Conservation (phyloP, 2,113 vertebrate genomes). For the Sebastes schlegelii region DNA sequence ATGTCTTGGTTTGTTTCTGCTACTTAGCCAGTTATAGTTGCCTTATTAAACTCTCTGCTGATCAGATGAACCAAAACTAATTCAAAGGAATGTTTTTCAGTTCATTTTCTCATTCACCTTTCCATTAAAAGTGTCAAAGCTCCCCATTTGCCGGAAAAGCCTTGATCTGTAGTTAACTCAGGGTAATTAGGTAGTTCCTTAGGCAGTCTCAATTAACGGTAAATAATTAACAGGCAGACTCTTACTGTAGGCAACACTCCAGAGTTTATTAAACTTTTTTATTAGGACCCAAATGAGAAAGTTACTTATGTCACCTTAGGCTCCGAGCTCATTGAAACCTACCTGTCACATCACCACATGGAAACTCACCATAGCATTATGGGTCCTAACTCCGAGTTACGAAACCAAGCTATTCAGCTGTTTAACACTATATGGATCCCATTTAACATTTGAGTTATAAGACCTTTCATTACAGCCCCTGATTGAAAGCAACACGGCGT, state of each 20-base stretch:
- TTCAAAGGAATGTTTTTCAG: slow-evolving; percentile 1
- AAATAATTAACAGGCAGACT: slow-evolving; percentile 41
- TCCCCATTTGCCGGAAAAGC: not conserved
- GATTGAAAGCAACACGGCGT: slow-evolving; percentile 75
- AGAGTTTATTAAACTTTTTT: slow-evolving; percentile 23
- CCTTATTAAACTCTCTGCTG: not conserved
- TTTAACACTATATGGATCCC: slow-evolving; percentile 32
- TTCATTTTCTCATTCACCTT: slow-evolving; percentile 5
- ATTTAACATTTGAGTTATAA: slow-evolving; percentile 55
- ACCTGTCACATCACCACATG: not conserved
- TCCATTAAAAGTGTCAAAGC: not conserved
- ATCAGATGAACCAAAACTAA: not conserved
- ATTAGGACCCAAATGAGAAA: slow-evolving; percentile 21
- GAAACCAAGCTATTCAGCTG: slow-evolving; percentile 26
- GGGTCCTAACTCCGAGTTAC: slow-evolving; percentile 6
- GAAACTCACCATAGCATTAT: not conserved
- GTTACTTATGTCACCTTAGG: not conserved
- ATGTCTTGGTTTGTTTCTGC: not conserved
- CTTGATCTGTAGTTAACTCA: not conserved
- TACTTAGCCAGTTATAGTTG: not conserved
- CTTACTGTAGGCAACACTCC: slow-evolving; percentile 7
- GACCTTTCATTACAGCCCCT: slow-evolving; percentile 51
- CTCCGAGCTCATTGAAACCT: not conserved
- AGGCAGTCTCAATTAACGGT: slow-evolving; percentile 14
- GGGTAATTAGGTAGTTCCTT: slow-evolving; percentile 30